phyloP scores from a whole-genome alignment of 2,797 vertebrate genomes.

The Tokudaia muenninki region DNA sequence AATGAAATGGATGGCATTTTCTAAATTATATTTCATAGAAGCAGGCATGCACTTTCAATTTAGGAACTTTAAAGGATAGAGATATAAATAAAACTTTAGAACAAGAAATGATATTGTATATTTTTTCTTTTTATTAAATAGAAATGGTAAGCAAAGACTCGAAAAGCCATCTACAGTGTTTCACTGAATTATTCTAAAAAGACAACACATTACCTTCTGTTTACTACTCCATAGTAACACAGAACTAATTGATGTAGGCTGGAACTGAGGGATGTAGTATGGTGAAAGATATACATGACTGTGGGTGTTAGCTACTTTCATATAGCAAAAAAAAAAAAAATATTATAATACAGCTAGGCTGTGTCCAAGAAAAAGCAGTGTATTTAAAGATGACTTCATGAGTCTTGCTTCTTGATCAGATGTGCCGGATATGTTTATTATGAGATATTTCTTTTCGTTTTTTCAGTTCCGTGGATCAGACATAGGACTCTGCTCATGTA shows the following conservation, averaged over 20 bases:
- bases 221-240: not conserved
- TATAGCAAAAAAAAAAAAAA: not conserved
- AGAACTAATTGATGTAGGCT: not conserved
- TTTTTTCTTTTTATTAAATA: conserved; percentile 15
- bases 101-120: not conserved
- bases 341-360: conserved; percentile 8
- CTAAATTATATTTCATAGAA: conserved; percentile 36
- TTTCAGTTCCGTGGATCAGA: not conserved
- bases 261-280: not conserved
- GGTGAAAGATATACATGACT: not conserved
- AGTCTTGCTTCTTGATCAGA: not conserved
- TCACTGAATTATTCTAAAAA: not conserved
- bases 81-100: conserved; percentile 46
- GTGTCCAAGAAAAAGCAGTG: conserved; percentile 26
- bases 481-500: not conserved
- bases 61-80: conserved; percentile 23
- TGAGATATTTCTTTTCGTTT: not conserved
- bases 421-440: conserved; percentile 27
- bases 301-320: conserved; percentile 4
- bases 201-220: not conserved
- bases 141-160: not conserved
- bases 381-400: conserved; percentile 45
- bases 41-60: not conserved
- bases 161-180: not conserved
- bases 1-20: not conserved